Percentiles rank a stretch among this genome's conserved stretches.
phyloP scores from a whole-genome alignment of 64 coral and sea anemone species.

The Montipora foliosa region DNA sequence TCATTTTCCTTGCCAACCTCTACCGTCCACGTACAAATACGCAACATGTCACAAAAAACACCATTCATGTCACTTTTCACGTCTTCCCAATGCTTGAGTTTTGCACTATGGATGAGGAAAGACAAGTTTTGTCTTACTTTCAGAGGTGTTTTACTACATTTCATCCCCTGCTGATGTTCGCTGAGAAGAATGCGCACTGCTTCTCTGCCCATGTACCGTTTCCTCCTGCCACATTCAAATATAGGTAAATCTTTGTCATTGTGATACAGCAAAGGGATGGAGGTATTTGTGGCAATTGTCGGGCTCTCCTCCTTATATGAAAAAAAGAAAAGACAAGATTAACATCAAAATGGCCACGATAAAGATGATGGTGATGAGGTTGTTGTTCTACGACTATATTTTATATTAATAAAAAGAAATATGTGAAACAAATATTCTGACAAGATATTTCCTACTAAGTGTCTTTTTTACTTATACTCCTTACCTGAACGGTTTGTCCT shows the following conservation, averaged over 20 bases:
- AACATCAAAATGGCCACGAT: no score
- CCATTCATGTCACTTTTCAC: conserved; percentile 30
- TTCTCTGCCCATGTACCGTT: conserved; percentile 25
- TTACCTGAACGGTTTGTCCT: no score
- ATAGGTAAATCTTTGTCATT: conserved; percentile 29
- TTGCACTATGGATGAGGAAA: not conserved
- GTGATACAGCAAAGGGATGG: not conserved
- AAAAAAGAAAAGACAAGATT: not conserved
- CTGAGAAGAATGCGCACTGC: not conserved
- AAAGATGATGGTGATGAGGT: no score
- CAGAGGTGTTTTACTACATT: conserved; percentile 33
- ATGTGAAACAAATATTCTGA: no score
- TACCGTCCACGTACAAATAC: conserved; percentile 6
- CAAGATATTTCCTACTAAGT: no score
- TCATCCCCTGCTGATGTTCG: not conserved
- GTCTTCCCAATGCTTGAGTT: conserved; percentile 35
- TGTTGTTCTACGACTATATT: no score
- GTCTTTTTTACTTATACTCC: no score
- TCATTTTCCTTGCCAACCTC: conserved; percentile 4
- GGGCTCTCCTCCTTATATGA: not conserved
- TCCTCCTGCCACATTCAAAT: conserved; percentile 4
- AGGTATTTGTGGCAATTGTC: not conserved
- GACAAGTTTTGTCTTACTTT: conserved; percentile 33
- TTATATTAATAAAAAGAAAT: no score
- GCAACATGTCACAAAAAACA: not conserved